Base-by-base conservation (phyloP, 2,797 vertebrate species). In the Cryptoprocta ferox region DNA sequence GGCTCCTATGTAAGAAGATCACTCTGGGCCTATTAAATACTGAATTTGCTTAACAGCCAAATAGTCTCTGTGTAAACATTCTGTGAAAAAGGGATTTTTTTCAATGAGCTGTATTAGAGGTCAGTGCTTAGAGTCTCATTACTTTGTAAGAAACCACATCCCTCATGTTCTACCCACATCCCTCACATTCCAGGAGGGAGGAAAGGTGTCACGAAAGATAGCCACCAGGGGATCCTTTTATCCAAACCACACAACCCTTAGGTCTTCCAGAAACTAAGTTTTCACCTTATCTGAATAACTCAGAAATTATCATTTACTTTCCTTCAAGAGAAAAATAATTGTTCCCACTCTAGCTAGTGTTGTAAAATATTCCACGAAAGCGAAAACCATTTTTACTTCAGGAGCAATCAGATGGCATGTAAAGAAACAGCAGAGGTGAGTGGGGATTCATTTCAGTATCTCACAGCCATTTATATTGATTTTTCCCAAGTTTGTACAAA, bases 401-500 rank as follows among this genome's bases (percentile, higher is more conserved):
- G 48, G 15, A 95, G 35, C 37, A 84, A 91, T 95, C 85, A 89
- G n/a, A 82, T 85, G 21, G 9, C 37, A 37, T 84, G 30, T 84
- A 89, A 96, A 65, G 66, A 97, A 94, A 90, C 39, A 89, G 70
- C 63, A 80, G 61, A 63, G n/a, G 42, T 85, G 61, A 95, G 21
- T 73, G 18, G 86, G 71, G 80, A 88, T 97, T 97, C 45, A 95
- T 92, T 89, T 94, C 80, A 78, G 79, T 82, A 91, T 95, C 97
- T 90, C 81, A 66, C 48, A 92, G 94, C 42, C 66, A 95, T 78
- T 94, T 94, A 66, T 97, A 91, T 94, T 89, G 91, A 87, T 95
- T 98, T 97, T 97, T 92, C 89, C 84, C 71, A 81, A 86, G 61
- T 95, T 96, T 95, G 50, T 85, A 97, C 89, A 89, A 96, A 97